These are phyloP conservation scores for Tinamus guttatus DNA, from an alignment of 2,113 vertebrate species.

Conservation along the genomic window DNA sequence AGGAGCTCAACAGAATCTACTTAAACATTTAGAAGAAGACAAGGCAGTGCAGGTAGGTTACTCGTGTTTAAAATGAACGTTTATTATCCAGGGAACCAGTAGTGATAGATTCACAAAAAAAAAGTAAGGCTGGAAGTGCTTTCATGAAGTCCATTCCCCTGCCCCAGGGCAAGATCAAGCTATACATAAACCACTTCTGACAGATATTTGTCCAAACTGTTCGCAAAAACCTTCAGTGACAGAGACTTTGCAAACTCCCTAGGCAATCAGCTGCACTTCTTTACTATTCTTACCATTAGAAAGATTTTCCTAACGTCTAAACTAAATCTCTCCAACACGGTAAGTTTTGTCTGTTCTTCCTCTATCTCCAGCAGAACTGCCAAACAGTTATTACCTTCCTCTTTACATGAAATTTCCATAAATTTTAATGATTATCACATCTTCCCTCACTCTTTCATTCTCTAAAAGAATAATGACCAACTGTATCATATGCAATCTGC, in stretches of 20 bases:
- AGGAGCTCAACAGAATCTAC: slow-evolving; percentile 19
- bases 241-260: slow-evolving; percentile 46
- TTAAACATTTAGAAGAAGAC: background rate
- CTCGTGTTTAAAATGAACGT: slow-evolving; percentile 23
- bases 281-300: slow-evolving; percentile 48
- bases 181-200: slow-evolving; percentile 60
- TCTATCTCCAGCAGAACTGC: slow-evolving; percentile 6
- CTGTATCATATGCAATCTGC: background rate
- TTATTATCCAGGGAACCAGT: slow-evolving; percentile 32
- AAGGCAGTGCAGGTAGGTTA: slow-evolving; percentile 3
- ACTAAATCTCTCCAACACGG: slow-evolving; percentile 21
- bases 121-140: slow-evolving; percentile 58
- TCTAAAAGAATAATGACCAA: background rate
- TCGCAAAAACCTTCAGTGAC: slow-evolving; percentile 54
- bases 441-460: background rate
- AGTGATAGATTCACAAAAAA: slow-evolving; percentile 29
- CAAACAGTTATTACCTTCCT: slow-evolving; percentile 2
- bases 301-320: slow-evolving; percentile 55
- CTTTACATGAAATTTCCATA: slow-evolving; percentile 63
- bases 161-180: slow-evolving; percentile 49
- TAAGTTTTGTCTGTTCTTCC: background rate
- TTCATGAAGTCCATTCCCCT: slow-evolving; percentile 45
- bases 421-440: slow-evolving; percentile 22
- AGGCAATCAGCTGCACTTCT: slow-evolving; percentile 35
- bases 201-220: slow-evolving; percentile 65